Percentiles rank a stretch among this genome's conserved stretches.
Evolutionary conservation across 2,113 vertebrate genomes (phyloP).

Genomic region (Zootoca vivipara): DNA sequence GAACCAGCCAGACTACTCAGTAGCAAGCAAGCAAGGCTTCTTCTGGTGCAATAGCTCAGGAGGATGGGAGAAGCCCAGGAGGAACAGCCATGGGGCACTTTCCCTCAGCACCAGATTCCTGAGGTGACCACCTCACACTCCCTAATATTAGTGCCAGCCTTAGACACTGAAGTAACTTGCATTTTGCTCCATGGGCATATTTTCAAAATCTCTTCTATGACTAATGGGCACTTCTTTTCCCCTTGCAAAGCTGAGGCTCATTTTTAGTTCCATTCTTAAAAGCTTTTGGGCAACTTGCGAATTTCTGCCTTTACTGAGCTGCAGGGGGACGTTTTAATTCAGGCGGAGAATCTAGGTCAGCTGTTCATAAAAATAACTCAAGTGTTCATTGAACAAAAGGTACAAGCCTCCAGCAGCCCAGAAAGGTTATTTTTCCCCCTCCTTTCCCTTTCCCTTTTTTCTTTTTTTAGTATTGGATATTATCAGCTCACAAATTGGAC

Average conservation of each 20-base stretch:
- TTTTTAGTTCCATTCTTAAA: not conserved
- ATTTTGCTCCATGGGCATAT: not conserved
- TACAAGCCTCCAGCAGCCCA: constrained; percentile 5
- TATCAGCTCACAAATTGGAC: constrained; percentile 31
- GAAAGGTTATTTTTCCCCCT: fast-evolving
- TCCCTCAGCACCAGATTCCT: not conserved
- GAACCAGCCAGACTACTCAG: too few relatives aligned
- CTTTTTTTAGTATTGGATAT: too few relatives aligned
- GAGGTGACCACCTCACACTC: not conserved
- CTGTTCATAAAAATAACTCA: constrained; percentile 54
- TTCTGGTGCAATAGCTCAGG: not conserved
- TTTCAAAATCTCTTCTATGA: constrained; percentile 22
- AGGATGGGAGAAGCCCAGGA: not conserved
- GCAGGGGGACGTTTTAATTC: constrained; percentile 60
- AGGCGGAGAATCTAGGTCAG: constrained; percentile 73
- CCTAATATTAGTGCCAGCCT: not conserved
- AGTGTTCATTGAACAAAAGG: constrained; percentile 31
- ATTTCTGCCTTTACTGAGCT: constrained; percentile 47
- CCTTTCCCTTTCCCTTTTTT: not conserved
- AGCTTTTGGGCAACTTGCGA: constrained; percentile 18
- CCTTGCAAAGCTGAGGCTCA: not conserved
- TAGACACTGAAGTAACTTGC: not conserved
- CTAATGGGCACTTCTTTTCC: fast-evolving
- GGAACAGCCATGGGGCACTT: not conserved
- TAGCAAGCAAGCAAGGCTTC: too few relatives aligned